These are phyloP conservation scores for Chymomyza caudatula DNA, from an alignment of 2,888 invertebrate species.

Conservation along the genomic window DNA sequence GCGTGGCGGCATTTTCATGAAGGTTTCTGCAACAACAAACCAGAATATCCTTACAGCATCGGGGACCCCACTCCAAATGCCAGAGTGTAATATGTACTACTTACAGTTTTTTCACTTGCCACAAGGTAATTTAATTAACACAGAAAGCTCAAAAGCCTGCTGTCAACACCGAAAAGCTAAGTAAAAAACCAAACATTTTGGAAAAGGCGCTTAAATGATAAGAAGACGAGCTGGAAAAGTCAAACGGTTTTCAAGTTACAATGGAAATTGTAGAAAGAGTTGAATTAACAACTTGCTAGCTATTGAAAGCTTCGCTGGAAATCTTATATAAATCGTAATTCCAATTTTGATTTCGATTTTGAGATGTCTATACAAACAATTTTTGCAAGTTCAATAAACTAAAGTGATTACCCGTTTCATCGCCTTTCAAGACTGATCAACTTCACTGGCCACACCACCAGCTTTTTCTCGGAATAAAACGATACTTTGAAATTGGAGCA, in stretches of 20 bases:
- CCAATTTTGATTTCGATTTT: too few species aligned
- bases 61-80: background rate
- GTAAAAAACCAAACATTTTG: background rate
- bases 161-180: slow-evolving; percentile 13
- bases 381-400: too few species aligned
- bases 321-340: too few species aligned
- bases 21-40: slow-evolving; percentile 18
- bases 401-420: too few species aligned
- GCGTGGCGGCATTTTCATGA: slow-evolving; percentile 32
- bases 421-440: too few species aligned
- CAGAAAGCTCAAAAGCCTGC: slow-evolving; percentile 33
- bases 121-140: slow-evolving; percentile 57
- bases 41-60: background rate
- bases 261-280: slow-evolving; percentile 4
- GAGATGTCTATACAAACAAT: too few species aligned
- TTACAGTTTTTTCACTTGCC: slow-evolving; percentile 4
- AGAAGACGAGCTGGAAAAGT: background rate
- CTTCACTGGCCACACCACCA: too few species aligned
- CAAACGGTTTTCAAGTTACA: background rate
- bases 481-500: too few species aligned
- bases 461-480: too few species aligned
- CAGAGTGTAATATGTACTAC: slow-evolving; percentile 53
- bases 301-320: too few species aligned
- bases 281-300: background rate
- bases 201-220: background rate